Conservation (phyloP, 2,113 vertebrate species). For the Trichomycterus rosablanca region DNA sequence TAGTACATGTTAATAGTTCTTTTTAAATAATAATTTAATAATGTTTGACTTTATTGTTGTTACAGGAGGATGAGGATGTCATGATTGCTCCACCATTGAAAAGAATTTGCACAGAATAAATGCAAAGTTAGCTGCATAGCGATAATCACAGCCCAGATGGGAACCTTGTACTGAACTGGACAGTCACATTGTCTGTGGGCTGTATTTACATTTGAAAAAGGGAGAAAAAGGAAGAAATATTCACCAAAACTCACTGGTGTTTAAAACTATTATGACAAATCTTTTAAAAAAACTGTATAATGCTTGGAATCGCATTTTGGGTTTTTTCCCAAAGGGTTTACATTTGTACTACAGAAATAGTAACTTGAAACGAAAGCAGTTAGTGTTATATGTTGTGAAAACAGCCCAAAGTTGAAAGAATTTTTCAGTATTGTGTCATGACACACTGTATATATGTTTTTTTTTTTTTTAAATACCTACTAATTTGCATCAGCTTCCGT, state of each 20-base stretch:
- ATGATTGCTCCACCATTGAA: constrained; percentile 81
- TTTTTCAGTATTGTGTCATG: background rate
- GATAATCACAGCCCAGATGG: constrained; percentile 4
- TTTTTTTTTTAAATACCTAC: background rate
- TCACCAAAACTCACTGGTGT: constrained; percentile 6
- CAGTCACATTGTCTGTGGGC: constrained; percentile 1
- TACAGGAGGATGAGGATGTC: constrained; percentile 77
- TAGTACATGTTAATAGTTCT: too few species aligned
- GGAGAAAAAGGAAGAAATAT: constrained; percentile 5
- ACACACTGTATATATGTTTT: too few species aligned
- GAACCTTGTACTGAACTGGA: constrained; percentile 8
- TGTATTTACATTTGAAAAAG: constrained; percentile 3
- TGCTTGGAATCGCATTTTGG: constrained; percentile 1
- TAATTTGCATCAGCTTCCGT: background rate
- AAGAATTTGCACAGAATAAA: constrained; percentile 84
- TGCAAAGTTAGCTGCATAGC: constrained; percentile 70
- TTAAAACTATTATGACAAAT: background rate
- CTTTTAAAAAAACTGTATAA: constrained; percentile 15
- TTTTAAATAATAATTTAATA: too few species aligned
- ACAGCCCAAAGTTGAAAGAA: background rate
- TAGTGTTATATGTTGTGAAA: constrained; percentile 23
- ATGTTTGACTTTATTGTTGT: constrained; percentile 7
- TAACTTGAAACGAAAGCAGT: constrained; percentile 26
- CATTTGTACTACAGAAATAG: constrained; percentile 6
- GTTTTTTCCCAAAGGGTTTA: background rate